Percentiles rank a stretch among this genome's conserved stretches.
Evolutionary conservation across 2,797 vertebrate genomes (phyloP).

Genomic region (Crypturellus tataupa): DNA sequence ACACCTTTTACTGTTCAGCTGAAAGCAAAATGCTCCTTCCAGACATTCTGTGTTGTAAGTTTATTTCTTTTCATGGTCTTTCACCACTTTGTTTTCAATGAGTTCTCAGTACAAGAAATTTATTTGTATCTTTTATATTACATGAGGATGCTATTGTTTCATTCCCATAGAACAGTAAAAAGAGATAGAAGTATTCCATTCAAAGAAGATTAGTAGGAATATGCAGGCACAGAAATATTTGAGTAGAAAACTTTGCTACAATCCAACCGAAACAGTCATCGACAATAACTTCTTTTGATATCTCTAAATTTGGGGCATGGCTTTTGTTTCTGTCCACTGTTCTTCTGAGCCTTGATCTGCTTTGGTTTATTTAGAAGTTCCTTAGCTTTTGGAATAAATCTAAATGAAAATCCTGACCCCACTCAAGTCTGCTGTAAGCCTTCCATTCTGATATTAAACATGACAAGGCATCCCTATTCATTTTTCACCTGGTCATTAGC

Average conservation of each 20-base stretch:
- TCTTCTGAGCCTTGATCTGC: background rate
- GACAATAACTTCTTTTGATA: background rate
- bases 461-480: background rate
- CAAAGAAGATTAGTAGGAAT: background rate
- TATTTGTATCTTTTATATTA: background rate
- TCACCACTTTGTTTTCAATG: background rate
- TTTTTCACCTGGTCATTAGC: background rate
- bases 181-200: background rate
- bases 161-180: background rate
- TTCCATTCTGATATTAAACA: background rate
- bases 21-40: conserved; percentile 63
- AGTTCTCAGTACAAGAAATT: conserved; percentile 17
- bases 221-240: background rate
- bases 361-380: background rate
- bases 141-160: background rate
- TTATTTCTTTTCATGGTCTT: conserved; percentile 1
- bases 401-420: background rate
- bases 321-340: background rate
- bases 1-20: conserved; percentile 51
- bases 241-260: background rate
- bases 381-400: background rate
- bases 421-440: background rate
- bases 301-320: background rate
- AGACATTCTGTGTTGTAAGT: conserved; percentile 1
- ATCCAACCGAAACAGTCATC: background rate